Conservation (phyloP, 2,888 invertebrate genomes). For the Eurois occulta region DNA sequence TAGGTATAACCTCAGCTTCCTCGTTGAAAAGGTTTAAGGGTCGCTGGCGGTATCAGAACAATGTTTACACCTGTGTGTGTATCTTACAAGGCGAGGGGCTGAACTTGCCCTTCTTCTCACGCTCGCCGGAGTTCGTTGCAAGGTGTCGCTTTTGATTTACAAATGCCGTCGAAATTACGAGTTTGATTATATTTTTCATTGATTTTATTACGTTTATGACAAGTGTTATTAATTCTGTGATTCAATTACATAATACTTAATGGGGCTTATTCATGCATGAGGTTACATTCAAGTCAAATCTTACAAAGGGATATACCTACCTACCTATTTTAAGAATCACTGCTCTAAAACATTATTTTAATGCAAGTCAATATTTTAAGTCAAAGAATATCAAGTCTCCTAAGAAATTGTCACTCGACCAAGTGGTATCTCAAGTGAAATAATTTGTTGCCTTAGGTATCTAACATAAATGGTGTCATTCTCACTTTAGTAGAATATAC, state of each 20-base stretch:
- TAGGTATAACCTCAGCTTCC: constrained; percentile 48
- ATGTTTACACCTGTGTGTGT: constrained; percentile 78
- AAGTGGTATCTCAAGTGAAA: too few relatives aligned
- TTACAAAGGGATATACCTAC: neutral
- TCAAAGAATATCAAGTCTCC: neutral
- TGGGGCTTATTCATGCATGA: neutral
- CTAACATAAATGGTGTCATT: neutral
- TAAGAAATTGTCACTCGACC: neutral
- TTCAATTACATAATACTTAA: neutral
- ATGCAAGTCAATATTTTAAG: neutral
- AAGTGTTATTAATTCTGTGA: neutral
- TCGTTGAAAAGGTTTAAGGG: constrained; percentile 64
- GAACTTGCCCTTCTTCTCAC: constrained; percentile 79
- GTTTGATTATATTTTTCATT: constrained; percentile 18
- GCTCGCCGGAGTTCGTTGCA: constrained; percentile 62
- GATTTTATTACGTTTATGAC: neutral
- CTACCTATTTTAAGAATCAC: neutral
- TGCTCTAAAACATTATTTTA: neutral
- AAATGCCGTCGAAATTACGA: constrained; percentile 58
- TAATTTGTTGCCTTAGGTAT: neutral
- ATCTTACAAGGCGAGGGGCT: constrained; percentile 77
- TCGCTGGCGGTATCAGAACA: constrained; percentile 71
- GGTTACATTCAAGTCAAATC: neutral
- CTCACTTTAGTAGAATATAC: neutral
- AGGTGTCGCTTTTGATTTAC: constrained; percentile 63